phyloP scores from a whole-genome alignment of 2,888 invertebrate species.

The Dysmachus trigonus region DNA sequence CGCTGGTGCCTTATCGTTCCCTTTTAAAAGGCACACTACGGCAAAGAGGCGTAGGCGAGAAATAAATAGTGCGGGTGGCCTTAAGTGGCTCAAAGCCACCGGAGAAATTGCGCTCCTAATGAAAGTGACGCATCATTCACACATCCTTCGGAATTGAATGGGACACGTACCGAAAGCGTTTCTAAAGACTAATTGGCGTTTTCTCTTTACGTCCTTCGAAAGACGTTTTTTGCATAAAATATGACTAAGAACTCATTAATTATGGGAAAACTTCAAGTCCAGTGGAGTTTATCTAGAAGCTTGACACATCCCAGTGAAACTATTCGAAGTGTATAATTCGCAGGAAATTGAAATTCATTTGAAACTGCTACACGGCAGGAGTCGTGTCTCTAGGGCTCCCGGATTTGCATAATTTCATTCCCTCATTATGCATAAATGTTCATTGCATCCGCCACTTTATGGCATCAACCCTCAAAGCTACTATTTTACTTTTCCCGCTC shows the following conservation, averaged over 20 bases:
- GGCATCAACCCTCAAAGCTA: neutral
- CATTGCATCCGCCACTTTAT: neutral
- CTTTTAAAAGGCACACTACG: neutral
- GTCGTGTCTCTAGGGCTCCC: neutral
- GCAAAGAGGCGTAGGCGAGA: neutral
- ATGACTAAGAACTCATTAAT: neutral
- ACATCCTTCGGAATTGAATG: neutral
- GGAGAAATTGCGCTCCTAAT: neutral
- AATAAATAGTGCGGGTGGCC: neutral
- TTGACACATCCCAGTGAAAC: neutral
- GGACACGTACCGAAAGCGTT: neutral
- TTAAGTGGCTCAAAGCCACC: conserved; percentile 8
- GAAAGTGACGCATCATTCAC: conserved; percentile 11
- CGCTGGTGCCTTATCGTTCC: neutral
- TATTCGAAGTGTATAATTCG: neutral
- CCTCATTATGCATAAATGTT: neutral
- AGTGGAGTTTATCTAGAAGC: neutral
- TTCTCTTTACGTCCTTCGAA: neutral
- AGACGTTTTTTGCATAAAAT: neutral
- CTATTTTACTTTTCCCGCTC: neutral
- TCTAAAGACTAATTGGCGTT: neutral
- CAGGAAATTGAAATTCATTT: neutral
- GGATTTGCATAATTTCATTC: neutral
- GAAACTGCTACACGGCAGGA: neutral
- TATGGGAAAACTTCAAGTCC: neutral